Percentiles rank a stretch among this genome's conserved stretches.
These are phyloP conservation scores for Papilio polyxenes DNA, from an alignment of 1,140 invertebrate genomes.

Conservation along the genomic window DNA sequence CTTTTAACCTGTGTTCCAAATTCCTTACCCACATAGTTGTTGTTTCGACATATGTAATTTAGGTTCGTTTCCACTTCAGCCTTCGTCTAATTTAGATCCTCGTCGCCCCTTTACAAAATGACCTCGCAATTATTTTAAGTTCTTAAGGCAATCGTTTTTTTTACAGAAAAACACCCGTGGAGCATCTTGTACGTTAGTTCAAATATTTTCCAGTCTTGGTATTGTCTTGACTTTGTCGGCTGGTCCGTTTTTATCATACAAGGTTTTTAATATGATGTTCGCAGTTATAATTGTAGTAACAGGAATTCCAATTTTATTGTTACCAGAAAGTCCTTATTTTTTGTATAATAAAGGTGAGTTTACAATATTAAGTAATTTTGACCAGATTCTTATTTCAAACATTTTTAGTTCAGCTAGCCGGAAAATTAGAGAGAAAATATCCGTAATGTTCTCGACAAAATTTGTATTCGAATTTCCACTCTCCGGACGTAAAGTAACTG, in stretches of 20 bases:
- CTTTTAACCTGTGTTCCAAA: too few species aligned
- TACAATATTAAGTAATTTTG: neutral
- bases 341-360: constrained; percentile 55
- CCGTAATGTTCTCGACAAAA: too few species aligned
- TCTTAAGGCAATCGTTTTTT: neutral
- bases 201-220: constrained; percentile 52
- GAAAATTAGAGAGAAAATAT: too few species aligned
- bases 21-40: too few species aligned
- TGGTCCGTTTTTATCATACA: constrained; percentile 54
- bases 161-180: constrained; percentile 56
- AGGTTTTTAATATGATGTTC: constrained; percentile 46
- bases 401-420: too few species aligned
- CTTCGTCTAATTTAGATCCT: too few species aligned
- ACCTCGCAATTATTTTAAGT: neutral
- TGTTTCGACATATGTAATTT: neutral
- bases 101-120: neutral
- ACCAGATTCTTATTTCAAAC: too few species aligned
- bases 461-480: too few species aligned
- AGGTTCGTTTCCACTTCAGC: too few species aligned
- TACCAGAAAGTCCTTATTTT: constrained; percentile 55
- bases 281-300: constrained; percentile 31
- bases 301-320: constrained; percentile 43
- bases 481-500: neutral
- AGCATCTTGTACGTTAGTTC: constrained; percentile 49
- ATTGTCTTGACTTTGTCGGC: constrained; percentile 49